Evolutionary conservation across 2,797 vertebrate genomes (phyloP).

Genomic region (Poeciliopsis gracilis): DNA sequence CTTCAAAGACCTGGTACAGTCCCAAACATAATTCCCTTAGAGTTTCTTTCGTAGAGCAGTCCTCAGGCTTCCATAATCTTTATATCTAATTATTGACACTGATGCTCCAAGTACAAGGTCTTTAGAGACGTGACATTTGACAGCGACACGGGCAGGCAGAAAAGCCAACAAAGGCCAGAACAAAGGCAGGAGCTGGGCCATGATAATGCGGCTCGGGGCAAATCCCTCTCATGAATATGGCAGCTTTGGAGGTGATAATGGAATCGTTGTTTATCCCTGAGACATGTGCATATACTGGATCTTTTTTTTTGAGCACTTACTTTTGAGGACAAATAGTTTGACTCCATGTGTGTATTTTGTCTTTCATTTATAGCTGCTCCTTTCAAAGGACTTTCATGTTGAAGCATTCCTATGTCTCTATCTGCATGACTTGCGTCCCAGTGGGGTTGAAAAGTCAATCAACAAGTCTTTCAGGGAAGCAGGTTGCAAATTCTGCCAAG

Average conservation of each 20-base stretch:
- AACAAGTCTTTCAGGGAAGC: slow-evolving; percentile 70
- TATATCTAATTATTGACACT: slow-evolving; percentile 80
- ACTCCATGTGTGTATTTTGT: slow-evolving; percentile 3
- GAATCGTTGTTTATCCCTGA: slow-evolving; percentile 36
- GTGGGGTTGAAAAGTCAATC: slow-evolving; percentile 76
- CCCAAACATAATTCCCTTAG: slow-evolving; percentile 34
- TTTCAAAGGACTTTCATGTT: slow-evolving; percentile 35
- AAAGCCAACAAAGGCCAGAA: slow-evolving; percentile 81
- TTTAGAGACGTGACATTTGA: slow-evolving; percentile 84
- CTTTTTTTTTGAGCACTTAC: slow-evolving; percentile 27
- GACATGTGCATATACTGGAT: slow-evolving; percentile 33
- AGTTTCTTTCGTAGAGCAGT: slow-evolving; percentile 61
- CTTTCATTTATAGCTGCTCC: slow-evolving; percentile 27
- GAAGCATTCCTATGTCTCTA: slow-evolving; percentile 64
- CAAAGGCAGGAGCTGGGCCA: slow-evolving; percentile 68
- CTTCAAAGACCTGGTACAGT: slow-evolving; percentile 8
- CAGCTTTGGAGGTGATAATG: slow-evolving; percentile 52
- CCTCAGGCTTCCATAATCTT: slow-evolving; percentile 60
- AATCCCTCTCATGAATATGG: slow-evolving; percentile 77
- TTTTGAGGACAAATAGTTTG: slow-evolving; percentile 24
- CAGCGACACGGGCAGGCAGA: slow-evolving; percentile 49
- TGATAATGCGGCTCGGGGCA: slow-evolving; percentile 64
- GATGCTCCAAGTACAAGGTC: slow-evolving; percentile 77
- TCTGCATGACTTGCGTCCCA: slow-evolving; percentile 54
- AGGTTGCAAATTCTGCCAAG: slow-evolving; percentile 54